Percentiles rank a stretch among this genome's conserved stretches.
Evolutionary conservation across 2,888 invertebrate species (phyloP).

Genomic region (Athalia circularis): DNA sequence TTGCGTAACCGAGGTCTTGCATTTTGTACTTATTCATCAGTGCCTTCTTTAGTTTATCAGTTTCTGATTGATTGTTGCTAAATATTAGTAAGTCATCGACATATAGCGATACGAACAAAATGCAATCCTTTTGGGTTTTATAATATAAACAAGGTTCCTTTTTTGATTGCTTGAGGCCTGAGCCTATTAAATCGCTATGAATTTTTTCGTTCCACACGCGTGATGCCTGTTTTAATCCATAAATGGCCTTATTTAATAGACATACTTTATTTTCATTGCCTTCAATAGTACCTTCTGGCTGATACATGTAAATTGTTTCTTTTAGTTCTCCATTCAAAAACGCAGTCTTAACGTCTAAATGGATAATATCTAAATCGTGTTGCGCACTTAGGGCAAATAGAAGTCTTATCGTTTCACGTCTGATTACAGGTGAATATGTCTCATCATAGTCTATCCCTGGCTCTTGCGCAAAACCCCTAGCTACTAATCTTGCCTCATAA

Average conservation of each 20-base stretch:
- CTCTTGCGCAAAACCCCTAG: conserved; percentile 58
- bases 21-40: conserved; percentile 51
- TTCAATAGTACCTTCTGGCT: conserved; percentile 48
- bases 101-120: not conserved
- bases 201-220: conserved; percentile 51
- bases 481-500: conserved; percentile 57
- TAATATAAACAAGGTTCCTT: conserved; percentile 9
- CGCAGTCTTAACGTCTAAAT: conserved; percentile 61
- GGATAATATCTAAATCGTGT: conserved; percentile 55
- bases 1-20: conserved; percentile 53
- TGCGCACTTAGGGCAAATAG: conserved; percentile 56
- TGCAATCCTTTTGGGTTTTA: not conserved
- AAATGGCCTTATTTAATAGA: conserved; percentile 57
- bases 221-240: conserved; percentile 59
- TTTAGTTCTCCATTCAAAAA: conserved; percentile 59
- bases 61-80: conserved; percentile 41
- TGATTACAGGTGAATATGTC: conserved; percentile 59
- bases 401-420: conserved; percentile 54
- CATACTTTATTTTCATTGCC: conserved; percentile 3
- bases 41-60: conserved; percentile 31
- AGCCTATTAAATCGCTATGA: not conserved
- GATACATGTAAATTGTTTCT: conserved; percentile 58
- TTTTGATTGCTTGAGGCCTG: not conserved
- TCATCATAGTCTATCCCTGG: conserved; percentile 60
- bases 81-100: conserved; percentile 46